Evolutionary conservation across 1,140 invertebrate species (phyloP).

Genomic region (Acyrthosiphon pisum): DNA sequence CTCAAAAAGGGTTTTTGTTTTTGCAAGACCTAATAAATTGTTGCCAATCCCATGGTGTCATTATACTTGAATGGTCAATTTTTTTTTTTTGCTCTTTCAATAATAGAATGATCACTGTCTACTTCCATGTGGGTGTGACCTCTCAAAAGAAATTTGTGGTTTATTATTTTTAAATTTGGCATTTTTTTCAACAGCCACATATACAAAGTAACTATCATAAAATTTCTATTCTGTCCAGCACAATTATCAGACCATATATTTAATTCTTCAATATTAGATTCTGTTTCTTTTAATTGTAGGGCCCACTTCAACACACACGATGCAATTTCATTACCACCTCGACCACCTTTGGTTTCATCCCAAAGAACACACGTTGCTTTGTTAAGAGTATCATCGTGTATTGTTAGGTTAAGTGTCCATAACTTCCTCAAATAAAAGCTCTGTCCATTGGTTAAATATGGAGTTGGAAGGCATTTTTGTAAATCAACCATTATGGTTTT

Average conservation of each 20-base stretch:
- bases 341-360: no score
- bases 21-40: constrained; percentile 36
- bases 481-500: no score
- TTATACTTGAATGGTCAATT: constrained; percentile 5
- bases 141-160: constrained; percentile 6
- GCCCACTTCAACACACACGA: neutral
- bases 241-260: neutral
- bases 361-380: no score
- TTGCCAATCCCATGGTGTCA: constrained; percentile 25
- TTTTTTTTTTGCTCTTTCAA: constrained; percentile 26
- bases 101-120: constrained; percentile 36
- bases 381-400: no score
- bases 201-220: constrained; percentile 5
- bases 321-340: neutral
- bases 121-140: neutral
- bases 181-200: constrained; percentile 17
- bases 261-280: constrained; percentile 25
- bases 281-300: neutral
- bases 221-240: constrained; percentile 4
- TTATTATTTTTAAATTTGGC: constrained; percentile 25
- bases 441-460: no score
- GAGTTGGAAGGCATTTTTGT: no score
- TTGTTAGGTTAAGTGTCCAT: no score
- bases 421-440: no score
- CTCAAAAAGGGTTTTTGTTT: neutral